Evolutionary conservation across 2,113 vertebrate genomes (phyloP).

Genomic region (Maylandia zebra): DNA sequence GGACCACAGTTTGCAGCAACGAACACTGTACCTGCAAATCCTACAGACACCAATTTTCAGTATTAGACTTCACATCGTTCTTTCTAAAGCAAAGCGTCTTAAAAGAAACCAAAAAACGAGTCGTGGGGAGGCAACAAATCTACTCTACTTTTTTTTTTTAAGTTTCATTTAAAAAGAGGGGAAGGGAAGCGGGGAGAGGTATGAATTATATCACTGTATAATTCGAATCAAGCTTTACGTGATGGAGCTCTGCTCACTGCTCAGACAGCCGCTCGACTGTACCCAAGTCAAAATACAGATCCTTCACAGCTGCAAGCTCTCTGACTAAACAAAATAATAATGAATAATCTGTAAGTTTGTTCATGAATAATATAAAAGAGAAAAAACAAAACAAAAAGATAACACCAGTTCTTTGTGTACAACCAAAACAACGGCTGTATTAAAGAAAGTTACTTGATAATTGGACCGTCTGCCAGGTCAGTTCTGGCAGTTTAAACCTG

Average conservation of each 20-base stretch:
- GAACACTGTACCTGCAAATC: background rate
- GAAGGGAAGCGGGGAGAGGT: background rate
- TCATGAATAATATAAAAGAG: conserved; percentile 17
- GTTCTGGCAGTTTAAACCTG: conserved; percentile 11
- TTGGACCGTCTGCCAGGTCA: conserved; percentile 1
- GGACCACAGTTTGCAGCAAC: background rate
- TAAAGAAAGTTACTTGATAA: background rate
- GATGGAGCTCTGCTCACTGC: background rate
- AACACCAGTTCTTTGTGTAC: background rate
- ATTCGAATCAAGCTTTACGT: background rate
- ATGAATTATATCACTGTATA: background rate
- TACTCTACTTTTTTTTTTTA: background rate
- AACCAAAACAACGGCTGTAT: conserved; percentile 15
- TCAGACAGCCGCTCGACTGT: background rate
- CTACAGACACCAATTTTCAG: background rate
- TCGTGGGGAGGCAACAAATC: background rate
- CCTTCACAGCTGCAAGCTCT: background rate
- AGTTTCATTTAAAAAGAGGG: background rate
- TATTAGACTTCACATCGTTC: background rate
- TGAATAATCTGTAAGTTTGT: background rate
- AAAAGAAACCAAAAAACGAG: background rate
- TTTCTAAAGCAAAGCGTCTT: background rate
- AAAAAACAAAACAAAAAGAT: background rate
- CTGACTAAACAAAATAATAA: background rate
- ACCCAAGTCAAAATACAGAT: background rate